phyloP scores from a whole-genome alignment of 2,797 vertebrate genomes.

The Xerus rutilus region DNA sequence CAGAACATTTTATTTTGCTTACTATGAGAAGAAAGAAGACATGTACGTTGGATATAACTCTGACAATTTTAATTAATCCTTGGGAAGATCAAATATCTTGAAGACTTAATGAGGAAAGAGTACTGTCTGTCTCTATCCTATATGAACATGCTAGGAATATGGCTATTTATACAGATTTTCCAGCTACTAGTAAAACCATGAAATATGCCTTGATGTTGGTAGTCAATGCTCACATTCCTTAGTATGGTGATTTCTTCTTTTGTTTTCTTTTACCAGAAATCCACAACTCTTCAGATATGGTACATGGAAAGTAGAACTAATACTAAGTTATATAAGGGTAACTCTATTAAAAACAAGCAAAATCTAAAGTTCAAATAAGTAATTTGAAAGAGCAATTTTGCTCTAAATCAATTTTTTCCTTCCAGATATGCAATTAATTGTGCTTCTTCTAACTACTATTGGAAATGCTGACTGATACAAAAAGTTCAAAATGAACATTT shows the following conservation, averaged over 20 bases:
- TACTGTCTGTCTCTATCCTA: background rate
- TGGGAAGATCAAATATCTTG: background rate
- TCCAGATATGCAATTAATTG: constrained; percentile 64
- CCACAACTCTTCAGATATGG: background rate
- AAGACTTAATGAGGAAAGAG: background rate
- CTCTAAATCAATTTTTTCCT: constrained; percentile 60
- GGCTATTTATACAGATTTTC: background rate
- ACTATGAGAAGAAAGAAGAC: background rate
- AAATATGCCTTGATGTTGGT: background rate
- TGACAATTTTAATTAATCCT: background rate
- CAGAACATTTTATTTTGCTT: constrained; percentile 12
- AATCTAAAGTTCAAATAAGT: constrained; percentile 2
- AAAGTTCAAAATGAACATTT: constrained; percentile 45
- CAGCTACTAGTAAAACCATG: background rate
- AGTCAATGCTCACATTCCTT: background rate
- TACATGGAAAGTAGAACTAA: background rate
- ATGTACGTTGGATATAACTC: background rate
- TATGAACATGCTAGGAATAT: background rate
- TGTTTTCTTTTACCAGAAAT: constrained; percentile 43
- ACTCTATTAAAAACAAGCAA: constrained; percentile 9
- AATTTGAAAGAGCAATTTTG: constrained; percentile 49
- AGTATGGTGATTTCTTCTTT: background rate
- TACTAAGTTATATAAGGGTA: background rate
- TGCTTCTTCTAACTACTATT: background rate
- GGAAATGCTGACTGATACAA: background rate